Evolutionary conservation across 2,113 vertebrate genomes (phyloP).

Genomic region (Centropristis striata): DNA sequence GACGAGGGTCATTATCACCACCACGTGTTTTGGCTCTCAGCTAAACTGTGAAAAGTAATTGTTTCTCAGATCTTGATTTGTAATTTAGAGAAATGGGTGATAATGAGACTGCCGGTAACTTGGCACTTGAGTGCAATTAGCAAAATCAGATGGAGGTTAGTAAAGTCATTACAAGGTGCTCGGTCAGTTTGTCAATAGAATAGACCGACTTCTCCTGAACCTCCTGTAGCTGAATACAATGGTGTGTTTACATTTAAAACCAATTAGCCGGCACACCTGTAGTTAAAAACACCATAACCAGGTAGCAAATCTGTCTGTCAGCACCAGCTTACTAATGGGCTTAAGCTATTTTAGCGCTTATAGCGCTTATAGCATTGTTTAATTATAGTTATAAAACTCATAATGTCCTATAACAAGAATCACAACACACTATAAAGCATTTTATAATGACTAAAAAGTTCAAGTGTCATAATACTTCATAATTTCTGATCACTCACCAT

Average conservation of each 20-base stretch:
- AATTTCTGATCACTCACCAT: too few species aligned
- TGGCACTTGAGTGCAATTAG: slow-evolving; percentile 82
- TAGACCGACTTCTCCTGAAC: slow-evolving; percentile 49
- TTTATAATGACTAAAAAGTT: too few species aligned
- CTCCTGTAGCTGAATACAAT: slow-evolving; percentile 20
- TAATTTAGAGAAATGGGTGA: slow-evolving; percentile 75
- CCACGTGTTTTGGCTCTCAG: slow-evolving; percentile 44
- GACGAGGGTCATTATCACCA: slow-evolving; percentile 26
- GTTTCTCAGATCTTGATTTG: slow-evolving; percentile 79
- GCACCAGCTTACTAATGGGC: background rate
- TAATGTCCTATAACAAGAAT: too few species aligned
- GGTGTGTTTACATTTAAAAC: slow-evolving; percentile 42
- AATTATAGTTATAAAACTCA: too few species aligned
- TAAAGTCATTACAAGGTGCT: slow-evolving; percentile 59
- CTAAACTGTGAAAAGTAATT: slow-evolving; percentile 68
- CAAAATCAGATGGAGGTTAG: slow-evolving; percentile 78
- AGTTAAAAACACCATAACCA: slow-evolving; percentile 1
- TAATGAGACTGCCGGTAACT: slow-evolving; percentile 81
- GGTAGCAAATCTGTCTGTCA: slow-evolving; percentile 10
- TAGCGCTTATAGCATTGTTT: too few species aligned
- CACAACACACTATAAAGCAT: too few species aligned
- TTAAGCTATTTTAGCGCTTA: slow-evolving; percentile 8
- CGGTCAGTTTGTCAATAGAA: slow-evolving; percentile 70
- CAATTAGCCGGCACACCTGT: slow-evolving; percentile 25
- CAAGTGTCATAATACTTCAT: too few species aligned